Percentiles rank a stretch among this genome's conserved stretches.
Conservation (phyloP, 2,113 vertebrate species). For the Leucoraja erinaceus region DNA sequence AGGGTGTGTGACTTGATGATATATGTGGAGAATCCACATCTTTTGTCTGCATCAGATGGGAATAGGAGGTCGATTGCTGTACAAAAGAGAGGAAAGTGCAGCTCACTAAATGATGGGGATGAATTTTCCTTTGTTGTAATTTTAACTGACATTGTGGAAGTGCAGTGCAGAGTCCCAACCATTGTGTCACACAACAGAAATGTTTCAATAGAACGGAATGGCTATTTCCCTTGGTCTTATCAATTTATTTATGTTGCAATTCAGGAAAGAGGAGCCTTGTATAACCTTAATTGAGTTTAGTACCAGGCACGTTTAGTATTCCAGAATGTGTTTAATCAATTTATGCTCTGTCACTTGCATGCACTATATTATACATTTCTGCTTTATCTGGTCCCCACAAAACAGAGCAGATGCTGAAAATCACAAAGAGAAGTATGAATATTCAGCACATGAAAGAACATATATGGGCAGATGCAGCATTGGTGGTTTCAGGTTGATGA, state of each 20-base stretch:
- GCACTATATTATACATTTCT: too few species aligned
- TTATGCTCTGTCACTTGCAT: not conserved
- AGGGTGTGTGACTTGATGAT: too few species aligned
- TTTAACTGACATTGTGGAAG: not conserved
- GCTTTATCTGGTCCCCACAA: too few species aligned
- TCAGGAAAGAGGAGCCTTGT: not conserved
- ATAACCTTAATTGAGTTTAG: not conserved
- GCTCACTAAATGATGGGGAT: too few species aligned
- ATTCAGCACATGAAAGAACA: too few species aligned
- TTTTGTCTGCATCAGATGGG: not conserved
- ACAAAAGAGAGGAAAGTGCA: not conserved
- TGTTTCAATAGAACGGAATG: not conserved
- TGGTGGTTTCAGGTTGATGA: too few species aligned
- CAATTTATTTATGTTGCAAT: not conserved
- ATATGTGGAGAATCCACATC: not conserved
- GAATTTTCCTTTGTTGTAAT: not conserved
- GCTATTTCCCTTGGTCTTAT: not conserved
- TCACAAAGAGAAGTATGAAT: too few species aligned
- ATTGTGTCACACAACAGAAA: not conserved
- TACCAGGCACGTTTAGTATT: not conserved
- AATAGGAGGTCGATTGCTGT: not conserved
- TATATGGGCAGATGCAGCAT: too few species aligned
- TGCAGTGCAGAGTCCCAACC: not conserved
- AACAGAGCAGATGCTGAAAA: too few species aligned
- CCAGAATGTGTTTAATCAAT: not conserved